A percentile compares a stretch with the other conserved stretches of the same genome.
These are phyloP conservation scores for Meghimatium bilineatum DNA, from an alignment of 2,888 invertebrate species.

Conservation along the genomic window DNA sequence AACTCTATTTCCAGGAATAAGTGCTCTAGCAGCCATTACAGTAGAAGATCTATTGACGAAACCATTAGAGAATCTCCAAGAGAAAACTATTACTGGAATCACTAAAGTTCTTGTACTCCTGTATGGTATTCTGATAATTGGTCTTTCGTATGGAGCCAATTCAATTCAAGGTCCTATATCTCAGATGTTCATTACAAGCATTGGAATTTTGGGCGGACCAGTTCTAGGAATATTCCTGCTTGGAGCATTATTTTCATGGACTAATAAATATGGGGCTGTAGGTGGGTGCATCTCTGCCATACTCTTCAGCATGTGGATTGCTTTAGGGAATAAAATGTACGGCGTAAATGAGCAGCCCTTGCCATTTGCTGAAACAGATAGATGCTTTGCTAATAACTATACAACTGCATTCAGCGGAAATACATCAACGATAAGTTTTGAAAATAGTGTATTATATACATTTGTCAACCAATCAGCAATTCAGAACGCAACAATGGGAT, in stretches of 20 bases:
- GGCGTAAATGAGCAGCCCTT: neutral
- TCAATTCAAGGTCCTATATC: neutral
- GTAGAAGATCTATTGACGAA: slow-evolving; percentile 58
- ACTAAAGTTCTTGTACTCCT: slow-evolving; percentile 57
- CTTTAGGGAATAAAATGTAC: slow-evolving; percentile 2
- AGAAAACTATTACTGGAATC: slow-evolving; percentile 54
- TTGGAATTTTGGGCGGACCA: slow-evolving; percentile 9
- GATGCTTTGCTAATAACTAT: neutral
- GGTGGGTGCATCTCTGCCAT: slow-evolving; percentile 9
- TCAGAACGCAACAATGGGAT: neutral
- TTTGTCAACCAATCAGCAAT: neutral
- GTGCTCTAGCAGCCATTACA: slow-evolving; percentile 61
- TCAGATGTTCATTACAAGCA: neutral
- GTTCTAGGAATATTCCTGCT: slow-evolving; percentile 9
- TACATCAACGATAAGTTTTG: neutral
- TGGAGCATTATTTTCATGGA: neutral
- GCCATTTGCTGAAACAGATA: neutral
- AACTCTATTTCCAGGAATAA: slow-evolving; percentile 55
- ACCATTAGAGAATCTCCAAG: slow-evolving; percentile 44
- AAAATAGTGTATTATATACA: neutral
- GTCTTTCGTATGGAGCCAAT: slow-evolving; percentile 14
- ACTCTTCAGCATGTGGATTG: slow-evolving; percentile 19
- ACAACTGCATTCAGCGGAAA: neutral
- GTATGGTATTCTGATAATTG: slow-evolving; percentile 4
- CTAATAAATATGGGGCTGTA: slow-evolving; percentile 27